phyloP scores from a whole-genome alignment of 2,113 vertebrate species.

The Neodontobutis hainanensis region DNA sequence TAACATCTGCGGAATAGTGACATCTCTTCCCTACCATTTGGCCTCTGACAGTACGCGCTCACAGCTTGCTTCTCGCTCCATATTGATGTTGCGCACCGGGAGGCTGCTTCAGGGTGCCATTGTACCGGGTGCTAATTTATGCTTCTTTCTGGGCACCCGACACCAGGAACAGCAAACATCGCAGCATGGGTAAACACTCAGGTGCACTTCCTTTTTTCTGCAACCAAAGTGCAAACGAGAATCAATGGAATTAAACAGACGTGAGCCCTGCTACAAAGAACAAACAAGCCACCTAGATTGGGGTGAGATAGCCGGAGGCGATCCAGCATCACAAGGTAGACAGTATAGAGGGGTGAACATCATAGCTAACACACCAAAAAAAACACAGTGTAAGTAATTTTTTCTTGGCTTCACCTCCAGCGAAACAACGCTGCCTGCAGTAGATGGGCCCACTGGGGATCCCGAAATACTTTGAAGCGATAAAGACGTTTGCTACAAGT shows the following conservation, averaged over 20 bases:
- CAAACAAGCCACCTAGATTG: conserved; percentile 59
- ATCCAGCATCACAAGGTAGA: conserved; percentile 28
- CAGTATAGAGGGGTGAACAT: conserved; percentile 37
- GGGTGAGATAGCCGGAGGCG: conserved; percentile 74
- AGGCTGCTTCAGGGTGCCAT: conserved; percentile 69
- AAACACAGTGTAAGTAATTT: conserved; percentile 49
- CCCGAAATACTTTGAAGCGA: conserved; percentile 61
- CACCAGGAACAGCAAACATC: conserved; percentile 62
- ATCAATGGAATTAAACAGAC: conserved; percentile 73
- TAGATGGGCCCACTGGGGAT: conserved; percentile 44
- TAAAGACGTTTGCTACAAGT: conserved; percentile 57
- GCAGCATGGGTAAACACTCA: conserved; percentile 70
- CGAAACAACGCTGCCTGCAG: conserved; percentile 29
- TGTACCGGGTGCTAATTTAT: conserved; percentile 79
- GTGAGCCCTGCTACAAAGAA: conserved; percentile 43
- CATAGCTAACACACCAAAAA: conserved; percentile 45
- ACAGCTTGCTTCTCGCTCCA: conserved; percentile 79
- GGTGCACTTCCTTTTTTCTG: conserved; percentile 66
- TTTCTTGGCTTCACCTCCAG: conserved; percentile 50
- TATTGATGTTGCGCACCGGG: conserved; percentile 76
- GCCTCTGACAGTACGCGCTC: conserved; percentile 70
- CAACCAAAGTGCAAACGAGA: conserved; percentile 70
- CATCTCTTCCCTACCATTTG: conserved; percentile 72
- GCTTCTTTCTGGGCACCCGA: conserved; percentile 62
- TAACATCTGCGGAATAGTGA: conserved; percentile 67